Percentiles rank a stretch among this genome's conserved stretches.
These are phyloP conservation scores for Cassiopea andromeda DNA, from an alignment of 30 jellyfish, hydroid and myxozoan species.

Conservation along the genomic window DNA sequence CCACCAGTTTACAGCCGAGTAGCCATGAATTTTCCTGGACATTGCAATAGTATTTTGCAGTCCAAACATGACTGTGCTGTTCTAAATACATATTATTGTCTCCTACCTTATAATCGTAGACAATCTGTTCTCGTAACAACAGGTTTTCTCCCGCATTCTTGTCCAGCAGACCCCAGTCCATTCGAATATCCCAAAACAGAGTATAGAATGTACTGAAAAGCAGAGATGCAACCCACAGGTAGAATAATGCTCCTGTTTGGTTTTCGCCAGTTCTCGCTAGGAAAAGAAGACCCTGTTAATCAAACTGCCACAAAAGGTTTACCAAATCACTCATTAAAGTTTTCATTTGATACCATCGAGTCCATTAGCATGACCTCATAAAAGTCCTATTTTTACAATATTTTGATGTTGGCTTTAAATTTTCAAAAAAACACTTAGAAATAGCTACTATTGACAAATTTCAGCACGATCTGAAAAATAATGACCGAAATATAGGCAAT, in stretches of 20 bases:
- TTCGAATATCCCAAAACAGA: slow-evolving; percentile 93
- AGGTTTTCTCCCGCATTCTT: slow-evolving; percentile 93
- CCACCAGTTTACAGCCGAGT: too few relatives aligned
- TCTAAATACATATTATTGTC: background rate
- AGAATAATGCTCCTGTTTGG: slow-evolving; percentile 72
- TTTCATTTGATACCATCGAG: too few relatives aligned
- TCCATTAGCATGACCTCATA: too few relatives aligned
- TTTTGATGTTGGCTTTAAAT: too few relatives aligned
- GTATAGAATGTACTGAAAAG: slow-evolving; percentile 92
- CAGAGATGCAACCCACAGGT: slow-evolving; percentile 85
- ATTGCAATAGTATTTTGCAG: too few relatives aligned
- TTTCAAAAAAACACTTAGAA: too few relatives aligned
- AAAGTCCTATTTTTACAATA: too few relatives aligned
- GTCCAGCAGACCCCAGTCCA: slow-evolving; percentile 99
- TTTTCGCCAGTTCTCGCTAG: slow-evolving; percentile 66
- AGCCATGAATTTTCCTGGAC: too few relatives aligned
- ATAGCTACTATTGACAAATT: too few relatives aligned
- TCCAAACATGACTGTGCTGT: background rate
- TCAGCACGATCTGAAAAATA: too few relatives aligned
- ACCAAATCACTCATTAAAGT: too few relatives aligned
- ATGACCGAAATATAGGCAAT: too few relatives aligned
- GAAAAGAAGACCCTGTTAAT: background rate
- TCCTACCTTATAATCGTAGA: slow-evolving; percentile 86
- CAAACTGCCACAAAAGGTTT: background rate
- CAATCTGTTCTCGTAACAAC: slow-evolving; percentile 92